phyloP scores from a whole-genome alignment of 2,113 vertebrate species.

The Lophochroa leadbeateri region DNA sequence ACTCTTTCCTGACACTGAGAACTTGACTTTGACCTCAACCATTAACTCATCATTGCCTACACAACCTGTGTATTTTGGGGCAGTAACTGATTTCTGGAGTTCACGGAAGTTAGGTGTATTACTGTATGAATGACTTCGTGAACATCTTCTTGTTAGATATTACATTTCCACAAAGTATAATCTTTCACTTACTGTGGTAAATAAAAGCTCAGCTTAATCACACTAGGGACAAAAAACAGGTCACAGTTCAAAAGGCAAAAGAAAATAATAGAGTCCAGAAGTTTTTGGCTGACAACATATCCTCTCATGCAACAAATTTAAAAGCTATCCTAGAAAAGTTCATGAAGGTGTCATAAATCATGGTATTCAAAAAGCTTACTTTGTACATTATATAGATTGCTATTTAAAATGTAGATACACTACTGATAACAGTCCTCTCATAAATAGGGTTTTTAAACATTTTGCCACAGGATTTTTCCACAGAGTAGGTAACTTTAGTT shows the following conservation, averaged over 20 bases:
- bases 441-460: background rate
- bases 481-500: background rate
- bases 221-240: background rate
- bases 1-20: background rate
- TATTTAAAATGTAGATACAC: background rate
- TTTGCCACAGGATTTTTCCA: background rate
- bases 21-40: background rate
- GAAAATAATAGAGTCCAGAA: background rate
- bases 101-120: rapidly evolving
- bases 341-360: background rate
- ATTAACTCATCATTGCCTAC: background rate
- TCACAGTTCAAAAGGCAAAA: background rate
- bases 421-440: background rate
- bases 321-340: background rate
- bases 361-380: background rate
- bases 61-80: background rate
- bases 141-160: background rate
- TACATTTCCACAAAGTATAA: background rate
- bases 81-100: background rate
- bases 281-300: background rate
- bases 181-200: background rate
- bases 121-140: background rate
- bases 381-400: background rate
- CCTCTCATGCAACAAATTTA: background rate
- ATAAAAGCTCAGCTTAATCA: background rate